Base-by-base conservation (phyloP, 2,888 invertebrate species). In the Balanococcus diminutus region DNA sequence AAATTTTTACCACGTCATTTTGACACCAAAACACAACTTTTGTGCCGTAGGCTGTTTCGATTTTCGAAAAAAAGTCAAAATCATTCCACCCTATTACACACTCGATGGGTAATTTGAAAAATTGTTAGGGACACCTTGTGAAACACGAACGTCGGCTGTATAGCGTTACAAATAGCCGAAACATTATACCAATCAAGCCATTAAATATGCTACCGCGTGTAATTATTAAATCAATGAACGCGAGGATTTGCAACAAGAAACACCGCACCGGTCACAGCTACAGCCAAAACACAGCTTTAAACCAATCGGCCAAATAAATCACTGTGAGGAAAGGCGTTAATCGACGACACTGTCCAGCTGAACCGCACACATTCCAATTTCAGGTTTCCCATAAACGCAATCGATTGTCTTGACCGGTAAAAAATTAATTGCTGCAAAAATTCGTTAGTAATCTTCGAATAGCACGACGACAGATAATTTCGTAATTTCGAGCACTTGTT, bases 401-500 rank as follows among this genome's bases (percentile, higher is more conserved):
- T 19, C 25, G n/a, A 75, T n/a, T n/a, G n/a, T 75, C 25, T 75
- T 14, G 75, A 75, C n/a, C n/a, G n/a, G n/a, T n/a, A n/a, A n/a
- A n/a, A n/a, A n/a, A n/a, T 75, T 16, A n/a, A 32, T 32, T 0
- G 22, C 32, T 75, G 32, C 0, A 75, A 75, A 75, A 75, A 75
- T 75, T 19, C 32, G 75, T 32, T 75, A 75, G 0, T 36, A 75
- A 75, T 75, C 75, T 75, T 75, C 19, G 6, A 32, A 75, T 75
- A 75, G 75, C 75, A 1, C 16, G 11, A 31, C 72, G 31, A 61
- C n/a, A n/a, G 31, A 72, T 72, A 72, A 75, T 75, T 75, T 75
- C 22, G 32, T 32, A n/a, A 32, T 75, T 75, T 75, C n/a, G 75
- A n/a, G n/a, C 75, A 32, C 75, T 75, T 75, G 75, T 75, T 75